Conservation (phyloP, 2,888 invertebrate genomes). For the Heliconius hortense region DNA sequence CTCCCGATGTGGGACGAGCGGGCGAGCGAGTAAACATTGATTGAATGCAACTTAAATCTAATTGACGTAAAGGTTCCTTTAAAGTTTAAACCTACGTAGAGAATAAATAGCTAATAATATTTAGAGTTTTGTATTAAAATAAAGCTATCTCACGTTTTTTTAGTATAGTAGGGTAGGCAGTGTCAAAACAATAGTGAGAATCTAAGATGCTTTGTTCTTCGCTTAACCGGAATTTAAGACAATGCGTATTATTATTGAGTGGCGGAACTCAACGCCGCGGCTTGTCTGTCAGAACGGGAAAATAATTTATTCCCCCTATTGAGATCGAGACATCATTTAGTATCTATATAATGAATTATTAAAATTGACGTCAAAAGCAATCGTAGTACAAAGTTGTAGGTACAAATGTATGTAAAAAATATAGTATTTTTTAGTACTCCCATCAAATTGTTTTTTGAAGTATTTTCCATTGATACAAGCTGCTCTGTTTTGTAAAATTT, state of each 20-base stretch:
- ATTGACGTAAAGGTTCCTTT: constrained; percentile 15
- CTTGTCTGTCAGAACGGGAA: no score
- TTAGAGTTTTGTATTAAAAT: not conserved
- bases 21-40: constrained; percentile 23
- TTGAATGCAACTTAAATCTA: constrained; percentile 13
- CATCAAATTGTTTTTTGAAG: no score
- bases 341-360: no score
- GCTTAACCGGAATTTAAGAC: not conserved
- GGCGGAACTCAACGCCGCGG: not conserved
- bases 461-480: not conserved
- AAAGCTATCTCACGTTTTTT: no score
- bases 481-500: not conserved
- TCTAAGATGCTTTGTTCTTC: not conserved
- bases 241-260: not conserved
- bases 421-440: no score
- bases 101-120: not conserved
- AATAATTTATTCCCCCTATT: no score
- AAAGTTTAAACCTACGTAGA: not conserved
- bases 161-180: not conserved
- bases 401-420: no score
- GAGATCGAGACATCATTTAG: no score
- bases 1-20: constrained; percentile 29
- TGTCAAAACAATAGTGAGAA: not conserved
- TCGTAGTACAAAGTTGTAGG: no score
- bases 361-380: no score